Conservation (phyloP, 2,113 vertebrate species). For the Phrynosoma blainvillii region DNA sequence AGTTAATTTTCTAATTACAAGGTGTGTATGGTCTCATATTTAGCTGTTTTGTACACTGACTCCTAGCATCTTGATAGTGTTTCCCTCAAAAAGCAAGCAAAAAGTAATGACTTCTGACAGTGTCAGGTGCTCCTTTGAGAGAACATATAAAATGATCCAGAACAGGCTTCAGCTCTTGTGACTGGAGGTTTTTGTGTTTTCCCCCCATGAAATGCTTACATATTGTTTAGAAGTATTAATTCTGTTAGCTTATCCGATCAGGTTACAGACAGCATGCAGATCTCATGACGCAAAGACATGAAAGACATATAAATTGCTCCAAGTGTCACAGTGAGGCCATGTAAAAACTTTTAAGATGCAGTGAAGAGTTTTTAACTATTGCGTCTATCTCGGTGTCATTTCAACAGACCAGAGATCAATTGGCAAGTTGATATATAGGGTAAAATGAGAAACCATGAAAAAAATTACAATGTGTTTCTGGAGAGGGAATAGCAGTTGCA, state of each 20-base stretch:
- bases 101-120: neutral
- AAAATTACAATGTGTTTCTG: neutral
- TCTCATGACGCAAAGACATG: neutral
- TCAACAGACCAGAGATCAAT: neutral
- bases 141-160: neutral
- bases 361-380: too few relatives aligned
- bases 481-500: neutral
- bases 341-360: neutral
- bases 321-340: constrained; percentile 11
- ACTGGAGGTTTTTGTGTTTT: neutral
- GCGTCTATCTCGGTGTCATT: neutral
- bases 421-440: neutral
- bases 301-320: neutral
- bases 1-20: too few relatives aligned
- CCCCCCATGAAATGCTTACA: too few relatives aligned
- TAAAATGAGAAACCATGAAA: neutral
- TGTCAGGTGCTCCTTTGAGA: neutral
- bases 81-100: too few relatives aligned
- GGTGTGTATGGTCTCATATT: too few relatives aligned
- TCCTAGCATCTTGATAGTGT: too few relatives aligned
- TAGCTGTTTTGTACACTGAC: too few relatives aligned
- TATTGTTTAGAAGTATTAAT: too few relatives aligned
- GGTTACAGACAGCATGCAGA: neutral
- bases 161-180: neutral
- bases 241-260: neutral